These are phyloP conservation scores for Nicator chloris DNA, from an alignment of 2,113 vertebrate species.

Conservation along the genomic window DNA sequence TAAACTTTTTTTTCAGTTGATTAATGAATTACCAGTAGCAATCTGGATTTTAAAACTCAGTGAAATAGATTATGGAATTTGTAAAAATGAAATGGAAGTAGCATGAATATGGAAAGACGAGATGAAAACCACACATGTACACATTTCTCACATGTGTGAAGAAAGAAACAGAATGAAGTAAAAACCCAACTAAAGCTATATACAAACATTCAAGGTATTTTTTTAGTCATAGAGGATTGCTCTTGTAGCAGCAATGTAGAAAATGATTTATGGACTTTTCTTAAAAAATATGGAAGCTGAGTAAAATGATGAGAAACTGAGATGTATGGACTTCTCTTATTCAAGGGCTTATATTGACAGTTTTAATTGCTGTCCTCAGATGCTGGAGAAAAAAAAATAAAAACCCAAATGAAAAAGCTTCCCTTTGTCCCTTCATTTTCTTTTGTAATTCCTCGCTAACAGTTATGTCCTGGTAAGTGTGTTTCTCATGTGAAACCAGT, in stretches of 20 bases:
- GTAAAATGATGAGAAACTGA: not conserved
- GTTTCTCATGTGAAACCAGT: slow-evolving; percentile 20
- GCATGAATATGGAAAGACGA: not conserved
- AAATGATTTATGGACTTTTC: not conserved
- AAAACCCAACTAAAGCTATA: not conserved
- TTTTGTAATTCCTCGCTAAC: not conserved
- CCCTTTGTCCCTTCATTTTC: not conserved
- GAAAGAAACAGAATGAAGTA: not conserved
- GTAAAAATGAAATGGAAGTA: not conserved
- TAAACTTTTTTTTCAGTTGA: not conserved
- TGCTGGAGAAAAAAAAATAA: not conserved
- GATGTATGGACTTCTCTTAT: not conserved
- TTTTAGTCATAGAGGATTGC: not conserved
- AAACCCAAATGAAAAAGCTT: not conserved
- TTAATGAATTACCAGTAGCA: not conserved
- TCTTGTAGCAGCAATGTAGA: not conserved
- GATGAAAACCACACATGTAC: not conserved
- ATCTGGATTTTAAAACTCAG: not conserved
- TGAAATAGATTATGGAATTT: not conserved
- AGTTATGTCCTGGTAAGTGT: not conserved
- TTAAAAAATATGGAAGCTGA: not conserved
- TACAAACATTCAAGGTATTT: not conserved
- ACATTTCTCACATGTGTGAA: not conserved
- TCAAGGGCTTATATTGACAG: not conserved
- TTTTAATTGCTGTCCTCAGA: not conserved